Evolutionary conservation across 2,797 vertebrate genomes (phyloP), one percentile per base, ranked within the genome.

Genomic region (Sebastes variabilis): DNA sequence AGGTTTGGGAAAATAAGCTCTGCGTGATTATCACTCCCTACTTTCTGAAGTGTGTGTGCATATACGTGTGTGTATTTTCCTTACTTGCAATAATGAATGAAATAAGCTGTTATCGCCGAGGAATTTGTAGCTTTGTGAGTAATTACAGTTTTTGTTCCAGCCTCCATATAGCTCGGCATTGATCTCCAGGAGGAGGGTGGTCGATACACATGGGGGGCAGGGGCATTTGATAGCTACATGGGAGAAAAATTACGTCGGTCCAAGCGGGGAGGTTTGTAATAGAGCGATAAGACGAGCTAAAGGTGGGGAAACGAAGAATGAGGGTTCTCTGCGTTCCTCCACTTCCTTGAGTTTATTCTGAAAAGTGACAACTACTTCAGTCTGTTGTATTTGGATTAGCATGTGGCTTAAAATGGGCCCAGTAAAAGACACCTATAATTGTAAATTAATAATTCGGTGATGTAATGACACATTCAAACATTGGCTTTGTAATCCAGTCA

Each of bases 61-160:
- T 38, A 9, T 66, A 22, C 36, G 46, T 14, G 55, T 75, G 84
- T 81, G 67, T 78, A 81, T 92, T 93, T 90, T 89, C 81, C 82
- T 92, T 85, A 83, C 85, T 83, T 77, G 81, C 86, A 87, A 90
- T 90, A 88, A 90, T 90, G 84, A 92, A 92, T 90, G 85, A 91
- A 94, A 93, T 92, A 88, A 94, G 88, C 81, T 90, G 87, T 88
- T 95, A 95, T 93, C 91, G 76, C 90, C 81, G 54, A 93, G 83
- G 92, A 93, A 94, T 95, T 94, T 93, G 96, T 96, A 94, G 95
- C 93, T 95, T 95, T 94, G 71, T 95, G 94, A 95, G 93, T 95
- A 94, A 96, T 95, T 94, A 94, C 90, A 93, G 89, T 94, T 95
- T 94, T 95, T 94, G 92, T 94, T 94, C 87, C 87, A 85, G 91